Conservation (phyloP, 2,888 invertebrate species). For the Amblyjoppa fuscipennis region DNA sequence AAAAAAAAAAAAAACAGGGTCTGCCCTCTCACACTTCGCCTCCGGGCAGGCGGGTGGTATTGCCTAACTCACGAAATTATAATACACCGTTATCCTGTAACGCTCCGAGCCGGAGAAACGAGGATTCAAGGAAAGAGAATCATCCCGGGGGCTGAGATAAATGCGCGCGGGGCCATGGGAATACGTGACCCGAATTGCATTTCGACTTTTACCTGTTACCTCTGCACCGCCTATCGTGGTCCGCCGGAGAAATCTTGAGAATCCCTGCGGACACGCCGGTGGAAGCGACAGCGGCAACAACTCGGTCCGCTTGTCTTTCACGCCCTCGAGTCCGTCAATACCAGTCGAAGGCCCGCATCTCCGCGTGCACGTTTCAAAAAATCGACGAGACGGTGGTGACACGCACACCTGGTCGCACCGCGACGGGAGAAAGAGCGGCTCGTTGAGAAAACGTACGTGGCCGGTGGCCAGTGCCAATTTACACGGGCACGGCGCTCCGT, state of each 20-base stretch:
- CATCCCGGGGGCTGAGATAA: conserved; percentile 2
- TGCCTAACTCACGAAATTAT: conserved; percentile 54
- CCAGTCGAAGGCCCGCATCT: not conserved
- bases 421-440: not conserved
- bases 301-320: conserved; percentile 43
- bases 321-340: conserved; percentile 47
- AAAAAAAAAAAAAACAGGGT: conserved; percentile 28
- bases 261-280: conserved; percentile 17
- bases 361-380: conserved; percentile 7
- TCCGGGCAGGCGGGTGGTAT: conserved; percentile 47
- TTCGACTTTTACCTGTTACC: conserved; percentile 49
- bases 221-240: not conserved
- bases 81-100: conserved; percentile 53
- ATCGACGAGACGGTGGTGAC: conserved; percentile 17
- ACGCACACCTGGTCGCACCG: conserved; percentile 39
- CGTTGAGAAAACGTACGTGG: conserved; percentile 15
- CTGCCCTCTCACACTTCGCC: conserved; percentile 35
- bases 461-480: conserved; percentile 44
- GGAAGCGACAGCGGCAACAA: not conserved
- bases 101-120: not conserved
- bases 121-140: conserved; percentile 45
- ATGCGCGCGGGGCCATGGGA: conserved; percentile 15
- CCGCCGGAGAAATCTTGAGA: conserved; percentile 29
- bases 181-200: conserved; percentile 64
- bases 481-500: conserved; percentile 33